Conservation (phyloP, 2,888 invertebrate genomes). For the Platynereis dumerilii region DNA sequence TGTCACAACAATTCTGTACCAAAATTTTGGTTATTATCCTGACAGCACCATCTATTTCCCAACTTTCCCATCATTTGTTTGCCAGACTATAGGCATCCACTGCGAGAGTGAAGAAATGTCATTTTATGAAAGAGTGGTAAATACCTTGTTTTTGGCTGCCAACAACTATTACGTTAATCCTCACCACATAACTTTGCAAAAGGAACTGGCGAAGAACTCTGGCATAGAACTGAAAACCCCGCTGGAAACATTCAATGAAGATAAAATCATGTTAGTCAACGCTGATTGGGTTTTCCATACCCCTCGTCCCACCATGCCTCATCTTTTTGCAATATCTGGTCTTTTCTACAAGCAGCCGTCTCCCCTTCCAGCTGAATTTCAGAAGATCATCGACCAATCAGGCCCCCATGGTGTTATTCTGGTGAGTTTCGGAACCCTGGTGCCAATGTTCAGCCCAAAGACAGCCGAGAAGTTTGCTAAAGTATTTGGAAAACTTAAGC, state of each 20-base stretch:
- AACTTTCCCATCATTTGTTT: not conserved
- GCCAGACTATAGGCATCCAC: not conserved
- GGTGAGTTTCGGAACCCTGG: constrained; percentile 21
- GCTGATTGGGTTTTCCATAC: constrained; percentile 16
- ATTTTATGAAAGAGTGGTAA: constrained; percentile 9
- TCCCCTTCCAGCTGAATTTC: not conserved
- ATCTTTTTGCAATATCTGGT: constrained; percentile 16
- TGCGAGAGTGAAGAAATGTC: constrained; percentile 18
- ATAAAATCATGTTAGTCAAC: constrained; percentile 14
- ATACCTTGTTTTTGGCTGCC: not conserved
- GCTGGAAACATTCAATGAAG: not conserved
- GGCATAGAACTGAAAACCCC: not conserved
- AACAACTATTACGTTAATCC: not conserved
- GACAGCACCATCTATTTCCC: not conserved
- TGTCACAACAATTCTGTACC: not conserved
- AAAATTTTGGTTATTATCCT: not conserved
- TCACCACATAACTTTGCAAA: not conserved
- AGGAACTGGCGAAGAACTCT: not conserved
- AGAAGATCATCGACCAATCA: constrained; percentile 14
- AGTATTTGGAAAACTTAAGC: constrained; percentile 11
- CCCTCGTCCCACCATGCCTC: constrained; percentile 19
- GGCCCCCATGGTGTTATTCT: constrained; percentile 20
- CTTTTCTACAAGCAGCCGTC: constrained; percentile 16
- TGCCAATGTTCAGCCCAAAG: not conserved
- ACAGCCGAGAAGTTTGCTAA: constrained; percentile 13